Conservation (phyloP, 2,113 vertebrate genomes). For the Lates calcarifer region DNA sequence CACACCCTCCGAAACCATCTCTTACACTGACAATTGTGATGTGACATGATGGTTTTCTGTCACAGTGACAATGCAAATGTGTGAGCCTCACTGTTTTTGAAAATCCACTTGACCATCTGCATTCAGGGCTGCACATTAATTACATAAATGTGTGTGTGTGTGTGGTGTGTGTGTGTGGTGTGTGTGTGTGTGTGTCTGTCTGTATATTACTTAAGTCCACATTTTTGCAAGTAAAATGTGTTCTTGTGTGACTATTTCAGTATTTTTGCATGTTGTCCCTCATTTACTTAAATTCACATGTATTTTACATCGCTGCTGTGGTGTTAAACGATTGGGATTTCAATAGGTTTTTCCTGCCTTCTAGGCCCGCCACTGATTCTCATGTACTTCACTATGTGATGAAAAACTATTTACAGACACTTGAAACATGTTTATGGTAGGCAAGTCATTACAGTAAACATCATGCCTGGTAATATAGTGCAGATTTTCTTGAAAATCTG, state of each 20-base stretch:
- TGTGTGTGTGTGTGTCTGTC: background rate
- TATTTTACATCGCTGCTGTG: conserved; percentile 11
- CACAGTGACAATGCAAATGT: background rate
- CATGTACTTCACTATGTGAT: conserved; percentile 15
- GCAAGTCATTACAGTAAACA: conserved; percentile 12
- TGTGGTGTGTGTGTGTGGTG: conserved; percentile 15
- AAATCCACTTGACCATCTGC: conserved; percentile 17
- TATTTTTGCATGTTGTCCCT: conserved; percentile 58
- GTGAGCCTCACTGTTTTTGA: background rate
- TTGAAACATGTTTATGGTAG: background rate
- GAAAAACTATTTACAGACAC: background rate
- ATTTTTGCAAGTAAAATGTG: conserved; percentile 64
- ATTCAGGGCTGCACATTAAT: conserved; percentile 34
- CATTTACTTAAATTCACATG: conserved; percentile 34
- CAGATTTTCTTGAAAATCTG: background rate
- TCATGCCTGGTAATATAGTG: background rate
- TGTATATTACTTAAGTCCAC: background rate
- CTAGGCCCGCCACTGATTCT: conserved; percentile 23
- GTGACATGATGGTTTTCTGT: conserved; percentile 7
- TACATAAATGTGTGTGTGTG: background rate
- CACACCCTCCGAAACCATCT: conserved; percentile 6
- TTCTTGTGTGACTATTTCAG: conserved; percentile 12
- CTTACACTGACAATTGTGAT: background rate
- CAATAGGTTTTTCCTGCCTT: conserved; percentile 23
- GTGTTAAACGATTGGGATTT: conserved; percentile 3